Conservation (phyloP, 37 sponge, comb jelly and placozoan genomes). For the Halichondria panicea region DNA sequence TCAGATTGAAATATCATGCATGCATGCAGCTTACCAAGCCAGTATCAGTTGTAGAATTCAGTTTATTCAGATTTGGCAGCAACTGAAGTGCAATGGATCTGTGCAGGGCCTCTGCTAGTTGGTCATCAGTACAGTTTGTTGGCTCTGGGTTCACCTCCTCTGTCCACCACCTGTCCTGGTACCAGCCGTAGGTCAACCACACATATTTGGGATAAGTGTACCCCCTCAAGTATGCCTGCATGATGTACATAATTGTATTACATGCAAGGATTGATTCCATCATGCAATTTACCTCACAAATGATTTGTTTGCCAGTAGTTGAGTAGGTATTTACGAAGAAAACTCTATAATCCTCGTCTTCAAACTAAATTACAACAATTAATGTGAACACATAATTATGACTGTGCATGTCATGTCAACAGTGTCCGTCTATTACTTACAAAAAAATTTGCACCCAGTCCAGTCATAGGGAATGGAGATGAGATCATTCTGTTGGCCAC, state of each 20-base stretch:
- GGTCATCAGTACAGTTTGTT: conserved; percentile 15
- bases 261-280: too few relatives aligned
- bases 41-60: not conserved
- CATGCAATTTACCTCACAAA: conserved; percentile 23
- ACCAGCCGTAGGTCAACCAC: conserved; percentile 30
- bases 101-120: conserved; percentile 7
- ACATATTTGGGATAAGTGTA: conserved; percentile 19
- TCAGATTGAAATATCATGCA: not conserved
- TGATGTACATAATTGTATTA: too few relatives aligned
- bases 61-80: not conserved
- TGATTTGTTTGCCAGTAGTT: not conserved
- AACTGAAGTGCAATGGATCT: not conserved
- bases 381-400: too few relatives aligned
- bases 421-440: not conserved
- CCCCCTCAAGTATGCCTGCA: conserved; percentile 8
- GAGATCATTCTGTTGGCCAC: too few relatives aligned
- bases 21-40: not conserved
- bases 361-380: not conserved
- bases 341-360: conserved; percentile 1
- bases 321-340: conserved; percentile 31
- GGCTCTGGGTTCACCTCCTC: not conserved
- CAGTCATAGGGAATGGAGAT: too few relatives aligned
- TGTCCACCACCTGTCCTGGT: conserved; percentile 27
- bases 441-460: too few relatives aligned
- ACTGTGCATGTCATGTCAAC: too few relatives aligned